phyloP scores from a whole-genome alignment of 2,113 vertebrate species.

The Microtus richardsoni region DNA sequence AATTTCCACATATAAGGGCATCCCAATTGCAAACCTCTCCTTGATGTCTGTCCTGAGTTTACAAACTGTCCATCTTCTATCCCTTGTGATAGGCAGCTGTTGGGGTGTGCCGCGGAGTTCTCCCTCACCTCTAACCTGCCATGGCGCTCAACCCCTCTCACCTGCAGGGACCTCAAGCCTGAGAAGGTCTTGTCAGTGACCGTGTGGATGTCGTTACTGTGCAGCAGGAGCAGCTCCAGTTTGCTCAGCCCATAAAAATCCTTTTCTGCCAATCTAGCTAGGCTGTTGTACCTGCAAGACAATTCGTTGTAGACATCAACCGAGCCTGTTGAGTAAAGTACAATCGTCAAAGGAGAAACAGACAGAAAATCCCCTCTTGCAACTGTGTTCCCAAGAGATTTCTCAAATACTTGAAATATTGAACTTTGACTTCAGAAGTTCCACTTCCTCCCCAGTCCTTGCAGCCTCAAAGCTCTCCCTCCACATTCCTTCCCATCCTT shows the following conservation, averaged over 20 bases:
- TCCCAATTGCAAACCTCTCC: neutral
- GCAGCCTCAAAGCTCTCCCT: neutral
- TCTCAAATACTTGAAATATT: neutral
- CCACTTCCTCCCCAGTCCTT: neutral
- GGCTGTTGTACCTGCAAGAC: slow-evolving; percentile 93
- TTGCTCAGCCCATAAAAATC: slow-evolving; percentile 91
- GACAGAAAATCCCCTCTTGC: neutral
- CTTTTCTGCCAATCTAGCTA: slow-evolving; percentile 87
- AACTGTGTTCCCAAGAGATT: neutral
- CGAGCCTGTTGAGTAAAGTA: neutral
- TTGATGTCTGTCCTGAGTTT: neutral
- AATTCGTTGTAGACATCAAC: neutral
- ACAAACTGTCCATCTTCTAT: neutral
- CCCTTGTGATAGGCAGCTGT: neutral
- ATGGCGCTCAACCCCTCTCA: slow-evolving; percentile 77
- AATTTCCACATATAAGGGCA: neutral
- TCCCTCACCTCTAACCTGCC: neutral
- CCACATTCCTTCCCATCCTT: neutral
- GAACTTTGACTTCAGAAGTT: neutral
- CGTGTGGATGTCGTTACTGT: slow-evolving; percentile 93
- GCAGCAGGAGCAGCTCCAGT: slow-evolving; percentile 94
- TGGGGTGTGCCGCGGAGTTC: neutral
- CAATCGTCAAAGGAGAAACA: neutral
- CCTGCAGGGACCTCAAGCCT: slow-evolving; percentile 92
- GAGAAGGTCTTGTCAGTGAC: slow-evolving; percentile 91